A percentile compares a stretch with the other conserved stretches of the same genome.
Conservation (phyloP, 2,113 vertebrate species). For the Petromus typicus region DNA sequence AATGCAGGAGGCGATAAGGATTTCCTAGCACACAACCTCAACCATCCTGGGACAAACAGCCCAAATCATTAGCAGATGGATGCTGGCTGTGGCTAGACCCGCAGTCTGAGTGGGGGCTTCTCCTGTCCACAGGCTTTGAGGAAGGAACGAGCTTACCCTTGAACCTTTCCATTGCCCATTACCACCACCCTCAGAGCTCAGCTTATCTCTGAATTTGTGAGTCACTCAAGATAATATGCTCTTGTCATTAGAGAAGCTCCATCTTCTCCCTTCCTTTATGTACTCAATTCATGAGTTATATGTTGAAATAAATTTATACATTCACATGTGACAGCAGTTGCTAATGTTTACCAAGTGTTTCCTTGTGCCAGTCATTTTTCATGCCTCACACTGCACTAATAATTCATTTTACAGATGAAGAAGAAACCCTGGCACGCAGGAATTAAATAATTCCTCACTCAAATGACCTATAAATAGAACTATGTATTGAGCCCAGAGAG, state of each 20-base stretch:
- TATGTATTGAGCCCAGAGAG: not conserved
- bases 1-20: not conserved
- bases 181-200: not conserved
- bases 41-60: not conserved
- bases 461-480: not conserved
- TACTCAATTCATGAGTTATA: not conserved
- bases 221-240: not conserved
- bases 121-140: not conserved
- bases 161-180: not conserved
- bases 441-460: not conserved
- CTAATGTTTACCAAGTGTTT: not conserved
- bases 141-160: not conserved
- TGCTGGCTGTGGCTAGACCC: not conserved
- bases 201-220: not conserved
- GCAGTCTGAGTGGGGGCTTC: not conserved
- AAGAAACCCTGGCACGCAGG: not conserved
- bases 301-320: constrained; percentile 21
- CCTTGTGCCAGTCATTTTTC: not conserved
- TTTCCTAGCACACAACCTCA: not conserved
- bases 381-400: not conserved
- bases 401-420: constrained; percentile 46
- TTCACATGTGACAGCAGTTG: not conserved
- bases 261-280: not conserved
- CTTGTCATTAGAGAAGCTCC: not conserved
- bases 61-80: not conserved